phyloP scores from a whole-genome alignment of 2,797 vertebrate species.

The Sciurus carolinensis region DNA sequence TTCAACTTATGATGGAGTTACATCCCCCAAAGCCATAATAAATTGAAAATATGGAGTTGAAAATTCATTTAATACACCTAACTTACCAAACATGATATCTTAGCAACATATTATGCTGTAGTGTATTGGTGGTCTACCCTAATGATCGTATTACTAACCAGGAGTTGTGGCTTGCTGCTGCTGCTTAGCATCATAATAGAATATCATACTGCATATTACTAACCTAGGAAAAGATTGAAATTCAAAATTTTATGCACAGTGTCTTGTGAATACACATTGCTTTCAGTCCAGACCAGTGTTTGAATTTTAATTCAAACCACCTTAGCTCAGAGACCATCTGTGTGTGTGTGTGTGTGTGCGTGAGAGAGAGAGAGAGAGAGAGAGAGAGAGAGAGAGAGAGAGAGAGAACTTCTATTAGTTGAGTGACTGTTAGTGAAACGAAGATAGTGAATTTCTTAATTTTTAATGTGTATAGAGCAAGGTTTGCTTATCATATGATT shows the following conservation, averaged over 20 bases:
- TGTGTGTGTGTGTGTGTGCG: neutral
- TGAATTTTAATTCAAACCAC: neutral
- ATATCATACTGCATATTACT: neutral
- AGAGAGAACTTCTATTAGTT: neutral
- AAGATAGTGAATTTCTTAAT: neutral
- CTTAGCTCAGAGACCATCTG: neutral
- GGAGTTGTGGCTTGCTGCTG: neutral
- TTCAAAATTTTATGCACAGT: neutral
- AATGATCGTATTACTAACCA: neutral
- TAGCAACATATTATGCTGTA: neutral
- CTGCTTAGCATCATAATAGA: neutral
- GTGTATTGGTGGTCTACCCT: too few relatives aligned
- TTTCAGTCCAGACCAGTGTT: neutral
- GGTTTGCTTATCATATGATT: neutral
- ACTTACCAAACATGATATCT: neutral
- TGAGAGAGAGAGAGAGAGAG: neutral
- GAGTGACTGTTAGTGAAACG: neutral
- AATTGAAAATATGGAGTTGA: neutral
- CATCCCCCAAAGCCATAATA: too few relatives aligned
- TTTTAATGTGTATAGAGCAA: neutral
- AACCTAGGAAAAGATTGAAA: neutral
- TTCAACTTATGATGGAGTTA: too few relatives aligned
- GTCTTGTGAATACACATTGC: neutral
- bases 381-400: too few relatives aligned
- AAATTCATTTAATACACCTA: neutral